These are phyloP conservation scores for Augochlora pura DNA, from an alignment of 1,140 invertebrate species.

Conservation along the genomic window DNA sequence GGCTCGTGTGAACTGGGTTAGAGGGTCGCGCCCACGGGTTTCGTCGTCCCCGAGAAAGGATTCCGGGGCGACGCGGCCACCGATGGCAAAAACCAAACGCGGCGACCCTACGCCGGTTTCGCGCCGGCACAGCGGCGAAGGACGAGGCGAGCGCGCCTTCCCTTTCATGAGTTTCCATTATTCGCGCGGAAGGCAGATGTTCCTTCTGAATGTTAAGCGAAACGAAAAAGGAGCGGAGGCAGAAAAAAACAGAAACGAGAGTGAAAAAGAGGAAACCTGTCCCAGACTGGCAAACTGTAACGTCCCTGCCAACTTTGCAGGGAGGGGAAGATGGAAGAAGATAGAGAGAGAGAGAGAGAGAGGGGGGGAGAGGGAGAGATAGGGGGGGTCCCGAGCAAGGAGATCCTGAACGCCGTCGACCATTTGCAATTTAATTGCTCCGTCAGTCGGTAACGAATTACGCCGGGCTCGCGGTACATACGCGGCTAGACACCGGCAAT, in stretches of 20 bases:
- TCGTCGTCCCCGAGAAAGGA: background rate
- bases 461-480: background rate
- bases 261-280: conserved; percentile 30
- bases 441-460: too few species aligned
- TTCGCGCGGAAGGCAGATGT: conserved; percentile 50
- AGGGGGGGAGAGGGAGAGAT: too few species aligned
- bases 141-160: background rate
- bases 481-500: background rate
- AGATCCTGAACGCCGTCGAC: too few species aligned
- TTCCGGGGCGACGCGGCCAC: background rate
- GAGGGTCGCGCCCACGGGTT: conserved; percentile 10
- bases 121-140: background rate
- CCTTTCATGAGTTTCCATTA: conserved; percentile 42
- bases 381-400: too few species aligned
- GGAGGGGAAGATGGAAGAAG: too few species aligned
- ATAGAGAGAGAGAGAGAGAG: too few species aligned
- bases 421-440: too few species aligned
- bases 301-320: too few species aligned
- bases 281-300: background rate
- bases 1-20: conserved; percentile 5
- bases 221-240: background rate
- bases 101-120: background rate
- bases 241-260: background rate
- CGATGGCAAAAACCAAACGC: background rate
- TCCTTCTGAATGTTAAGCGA: background rate